These are phyloP conservation scores for Takifugu ocellatus DNA, from an alignment of 2,797 vertebrate genomes.

Conservation along the genomic window DNA sequence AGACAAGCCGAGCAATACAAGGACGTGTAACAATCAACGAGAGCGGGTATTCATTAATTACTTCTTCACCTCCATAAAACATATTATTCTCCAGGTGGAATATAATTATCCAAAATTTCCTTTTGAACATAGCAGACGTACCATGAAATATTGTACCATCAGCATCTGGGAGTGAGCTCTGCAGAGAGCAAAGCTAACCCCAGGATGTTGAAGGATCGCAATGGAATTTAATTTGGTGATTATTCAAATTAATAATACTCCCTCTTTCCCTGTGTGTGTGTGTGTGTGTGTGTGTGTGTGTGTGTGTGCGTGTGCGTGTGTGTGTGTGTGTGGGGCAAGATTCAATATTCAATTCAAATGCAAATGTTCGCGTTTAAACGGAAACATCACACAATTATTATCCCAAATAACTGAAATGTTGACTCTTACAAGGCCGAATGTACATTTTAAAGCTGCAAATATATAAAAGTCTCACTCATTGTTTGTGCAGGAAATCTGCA, in stretches of 20 bases:
- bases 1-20: constrained; percentile 55
- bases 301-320: no score
- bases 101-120: constrained; percentile 66
- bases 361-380: no score
- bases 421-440: no score
- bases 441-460: no score
- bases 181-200: constrained; percentile 51
- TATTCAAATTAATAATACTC: constrained; percentile 63
- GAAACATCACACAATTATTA: no score
- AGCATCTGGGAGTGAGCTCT: constrained; percentile 53
- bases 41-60: constrained; percentile 70
- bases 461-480: constrained; percentile 23
- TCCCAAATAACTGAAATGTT: no score
- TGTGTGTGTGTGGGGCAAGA: no score
- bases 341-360: no score
- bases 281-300: not conserved
- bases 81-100: constrained; percentile 69
- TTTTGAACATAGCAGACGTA: constrained; percentile 64
- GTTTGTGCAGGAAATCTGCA: constrained; percentile 18
- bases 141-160: constrained; percentile 67
- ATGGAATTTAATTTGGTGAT: constrained; percentile 65
- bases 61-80: constrained; percentile 66
- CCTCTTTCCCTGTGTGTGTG: constrained; percentile 20
- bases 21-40: constrained; percentile 63
- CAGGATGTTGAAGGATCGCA: constrained; percentile 58